These are phyloP conservation scores for Dryoscopus gambensis DNA, from an alignment of 2,113 vertebrate genomes.

Conservation along the genomic window DNA sequence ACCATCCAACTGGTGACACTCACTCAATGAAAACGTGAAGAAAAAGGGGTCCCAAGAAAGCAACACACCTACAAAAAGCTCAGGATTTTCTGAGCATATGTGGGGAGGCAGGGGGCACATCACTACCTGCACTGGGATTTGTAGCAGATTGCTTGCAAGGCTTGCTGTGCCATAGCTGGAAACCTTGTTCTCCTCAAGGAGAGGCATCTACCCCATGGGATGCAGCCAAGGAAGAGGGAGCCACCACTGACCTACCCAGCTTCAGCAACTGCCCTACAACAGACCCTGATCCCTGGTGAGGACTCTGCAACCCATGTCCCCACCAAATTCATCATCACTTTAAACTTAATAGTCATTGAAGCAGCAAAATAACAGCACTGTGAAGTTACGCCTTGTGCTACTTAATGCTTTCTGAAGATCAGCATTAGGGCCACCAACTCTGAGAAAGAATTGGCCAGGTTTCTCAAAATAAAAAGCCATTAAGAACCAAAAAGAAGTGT, in stretches of 20 bases:
- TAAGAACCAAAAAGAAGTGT: constrained; percentile 64
- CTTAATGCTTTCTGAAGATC: constrained; percentile 19
- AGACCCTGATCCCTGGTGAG: neutral
- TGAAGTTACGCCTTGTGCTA: neutral
- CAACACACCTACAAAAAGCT: neutral
- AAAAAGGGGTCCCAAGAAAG: neutral
- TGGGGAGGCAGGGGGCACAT: neutral
- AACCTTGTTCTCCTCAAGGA: neutral
- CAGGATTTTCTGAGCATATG: neutral
- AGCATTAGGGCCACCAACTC: constrained; percentile 6
- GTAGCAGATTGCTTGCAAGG: neutral
- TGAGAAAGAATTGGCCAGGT: constrained; percentile 56
- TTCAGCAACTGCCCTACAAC: neutral
- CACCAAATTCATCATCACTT: neutral
- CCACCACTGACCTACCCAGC: neutral
- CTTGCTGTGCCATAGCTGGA: neutral
- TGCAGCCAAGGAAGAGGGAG: neutral
- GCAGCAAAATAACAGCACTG: neutral
- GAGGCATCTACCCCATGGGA: neutral
- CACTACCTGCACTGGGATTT: neutral
- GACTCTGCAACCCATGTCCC: neutral
- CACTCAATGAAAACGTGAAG: neutral
- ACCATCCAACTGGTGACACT: neutral
- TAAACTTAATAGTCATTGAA: neutral
- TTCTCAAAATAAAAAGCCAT: constrained; percentile 74